Conservation (phyloP, 2,888 invertebrate species). For the Mayetiola destructor region DNA sequence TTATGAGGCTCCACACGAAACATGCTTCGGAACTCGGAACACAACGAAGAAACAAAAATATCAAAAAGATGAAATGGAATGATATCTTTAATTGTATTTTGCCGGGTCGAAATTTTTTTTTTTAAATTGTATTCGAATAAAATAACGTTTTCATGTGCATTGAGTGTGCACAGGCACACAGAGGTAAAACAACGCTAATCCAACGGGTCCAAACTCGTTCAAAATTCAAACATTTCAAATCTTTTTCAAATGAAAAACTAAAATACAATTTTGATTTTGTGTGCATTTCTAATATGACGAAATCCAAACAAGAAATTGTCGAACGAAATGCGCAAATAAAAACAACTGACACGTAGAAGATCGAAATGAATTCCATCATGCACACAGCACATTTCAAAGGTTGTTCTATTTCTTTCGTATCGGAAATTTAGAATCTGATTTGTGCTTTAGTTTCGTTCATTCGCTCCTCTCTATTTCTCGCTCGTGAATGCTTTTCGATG, state of each 20-base stretch:
- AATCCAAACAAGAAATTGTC: neutral
- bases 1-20: too few species aligned
- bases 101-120: neutral
- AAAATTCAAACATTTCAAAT: neutral
- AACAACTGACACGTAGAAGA: conserved; percentile 6
- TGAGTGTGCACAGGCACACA: neutral
- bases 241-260: neutral
- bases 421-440: too few species aligned
- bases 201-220: neutral
- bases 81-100: neutral
- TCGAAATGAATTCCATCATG: conserved; percentile 5
- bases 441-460: neutral
- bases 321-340: neutral
- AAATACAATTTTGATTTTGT: neutral
- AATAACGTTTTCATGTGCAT: neutral
- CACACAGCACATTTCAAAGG: too few species aligned
- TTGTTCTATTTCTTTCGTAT: conserved; percentile 3
- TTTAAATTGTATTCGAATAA: neutral
- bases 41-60: neutral
- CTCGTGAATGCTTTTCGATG: neutral
- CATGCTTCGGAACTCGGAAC: neutral
- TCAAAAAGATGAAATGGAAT: neutral
- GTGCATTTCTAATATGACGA: neutral
- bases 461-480: neutral
- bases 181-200: neutral